Base-by-base conservation (phyloP, 2,113 vertebrate genomes). In the Melanerpes formicivorus region DNA sequence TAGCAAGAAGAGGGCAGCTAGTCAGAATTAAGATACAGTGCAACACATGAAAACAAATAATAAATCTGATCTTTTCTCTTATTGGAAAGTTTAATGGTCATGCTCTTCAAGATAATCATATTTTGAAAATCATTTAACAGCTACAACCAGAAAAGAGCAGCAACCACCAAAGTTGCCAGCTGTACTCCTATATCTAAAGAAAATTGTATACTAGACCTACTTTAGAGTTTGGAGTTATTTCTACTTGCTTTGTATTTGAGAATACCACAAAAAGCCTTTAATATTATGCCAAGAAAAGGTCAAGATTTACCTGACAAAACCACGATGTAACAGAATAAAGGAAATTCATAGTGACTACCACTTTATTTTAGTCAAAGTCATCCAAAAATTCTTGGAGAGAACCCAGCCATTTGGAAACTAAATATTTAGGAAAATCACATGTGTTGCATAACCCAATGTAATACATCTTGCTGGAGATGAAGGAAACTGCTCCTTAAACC, bases 391-490 rank as follows among this genome's bases (percentile, higher is more conserved):
- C 37, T n/a, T 46, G 10, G 23, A 52, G 27, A 73, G n/a, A 90
- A 84, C 4, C 7, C 18, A 54, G 13, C 14, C 10, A 19, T 14
- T 52, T 60, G 29, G 46, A 76, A 93, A 59, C 9, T 0, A 60
- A 44, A 2, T 13, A 58, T 18, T 81, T 40, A 66, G 56, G 18
- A 14, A 82, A 82, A 25, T 64, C 14, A 0, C 0, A 25, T 6
- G 10, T 0, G 0, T 30, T 60, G 37, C 52, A 44, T 58, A 87
- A 92, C 10, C 25, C 21, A 0, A 0, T 0, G 5, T 16, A 55
- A 52, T 6, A 14, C 14, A 34, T 15, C 29, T 63, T 62, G 52
- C 10, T 30, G 14, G 13, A 85, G 22, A 59, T 6, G 5, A 0
- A 3, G 30, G 29, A 70, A 67, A n/a, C 2, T 4, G 16, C 7